Evolutionary conservation across 2,797 vertebrate species (phyloP).

Genomic region (Phrynocephalus guinanensis): DNA sequence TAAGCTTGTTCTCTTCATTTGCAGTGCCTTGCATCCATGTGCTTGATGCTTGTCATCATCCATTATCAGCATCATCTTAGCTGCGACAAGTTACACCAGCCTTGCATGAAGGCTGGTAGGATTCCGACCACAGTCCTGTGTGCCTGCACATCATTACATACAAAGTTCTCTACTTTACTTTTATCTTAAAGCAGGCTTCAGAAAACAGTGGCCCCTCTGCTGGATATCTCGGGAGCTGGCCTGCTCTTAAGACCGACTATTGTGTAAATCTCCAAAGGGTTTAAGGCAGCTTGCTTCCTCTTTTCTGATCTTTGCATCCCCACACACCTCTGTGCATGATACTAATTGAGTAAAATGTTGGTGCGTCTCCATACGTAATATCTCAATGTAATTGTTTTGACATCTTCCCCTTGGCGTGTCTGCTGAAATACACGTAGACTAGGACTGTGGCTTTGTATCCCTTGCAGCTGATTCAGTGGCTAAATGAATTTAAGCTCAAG

Average conservation of each 20-base stretch:
- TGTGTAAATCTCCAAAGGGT: background rate
- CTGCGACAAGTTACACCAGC: too few relatives aligned
- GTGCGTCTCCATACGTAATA: background rate
- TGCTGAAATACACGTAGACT: background rate
- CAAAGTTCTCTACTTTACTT: background rate
- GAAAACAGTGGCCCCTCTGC: background rate
- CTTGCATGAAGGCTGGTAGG: too few relatives aligned
- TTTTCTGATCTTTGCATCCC: background rate
- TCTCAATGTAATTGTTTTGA: background rate
- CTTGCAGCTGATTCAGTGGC: background rate
- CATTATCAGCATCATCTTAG: too few relatives aligned
- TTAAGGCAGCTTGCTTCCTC: background rate
- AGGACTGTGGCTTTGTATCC: background rate
- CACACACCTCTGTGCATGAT: background rate
- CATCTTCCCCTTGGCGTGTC: background rate
- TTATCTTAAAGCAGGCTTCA: background rate
- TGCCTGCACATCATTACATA: background rate
- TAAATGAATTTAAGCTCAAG: background rate
- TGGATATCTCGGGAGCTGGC: background rate
- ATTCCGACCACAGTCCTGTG: too few relatives aligned
- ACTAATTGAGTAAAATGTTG: background rate
- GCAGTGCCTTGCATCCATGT: too few relatives aligned
- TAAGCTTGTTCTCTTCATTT: too few relatives aligned
- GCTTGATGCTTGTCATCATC: too few relatives aligned
- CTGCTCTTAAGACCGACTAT: background rate